Percentiles rank a stretch among this genome's conserved stretches.
phyloP scores from a whole-genome alignment of 2,113 vertebrate species.

The Lepidothrix coronata region DNA sequence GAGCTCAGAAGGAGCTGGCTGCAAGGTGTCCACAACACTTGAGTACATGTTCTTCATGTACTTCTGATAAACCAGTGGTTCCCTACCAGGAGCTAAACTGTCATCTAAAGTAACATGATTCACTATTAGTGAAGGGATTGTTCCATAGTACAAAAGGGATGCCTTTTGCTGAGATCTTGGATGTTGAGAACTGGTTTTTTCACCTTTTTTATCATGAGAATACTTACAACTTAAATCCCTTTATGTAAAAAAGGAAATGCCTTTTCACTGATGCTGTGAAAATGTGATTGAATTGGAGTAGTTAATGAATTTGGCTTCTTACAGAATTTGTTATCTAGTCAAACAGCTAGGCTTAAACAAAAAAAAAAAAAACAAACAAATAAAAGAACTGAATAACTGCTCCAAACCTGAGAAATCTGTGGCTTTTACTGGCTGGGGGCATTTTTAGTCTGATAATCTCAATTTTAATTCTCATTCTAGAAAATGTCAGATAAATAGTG shows the following conservation, averaged over 20 bases:
- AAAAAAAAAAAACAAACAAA: not conserved
- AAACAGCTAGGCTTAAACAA: not conserved
- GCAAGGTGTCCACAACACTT: not conserved
- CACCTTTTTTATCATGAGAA: not conserved
- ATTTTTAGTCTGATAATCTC: not conserved
- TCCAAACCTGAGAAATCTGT: not conserved
- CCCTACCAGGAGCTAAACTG: not conserved
- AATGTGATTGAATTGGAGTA: not conserved
- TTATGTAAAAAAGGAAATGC: not conserved
- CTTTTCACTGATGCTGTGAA: not conserved
- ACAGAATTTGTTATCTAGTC: not conserved
- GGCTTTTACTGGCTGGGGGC: fast-evolving
- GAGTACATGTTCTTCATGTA: not conserved
- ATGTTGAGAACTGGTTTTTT: not conserved
- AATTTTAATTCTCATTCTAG: not conserved
- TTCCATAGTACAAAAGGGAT: not conserved
- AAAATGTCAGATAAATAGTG: not conserved
- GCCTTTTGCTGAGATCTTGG: not conserved
- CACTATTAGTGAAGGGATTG: not conserved
- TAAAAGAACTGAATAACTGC: fast-evolving
- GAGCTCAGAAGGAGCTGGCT: not conserved
- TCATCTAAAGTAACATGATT: not conserved
- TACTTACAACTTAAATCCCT: not conserved
- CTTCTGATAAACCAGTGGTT: not conserved
- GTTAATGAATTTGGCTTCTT: not conserved